Conservation (phyloP, 2,888 invertebrate genomes). For the Rhabditoides inermis region DNA sequence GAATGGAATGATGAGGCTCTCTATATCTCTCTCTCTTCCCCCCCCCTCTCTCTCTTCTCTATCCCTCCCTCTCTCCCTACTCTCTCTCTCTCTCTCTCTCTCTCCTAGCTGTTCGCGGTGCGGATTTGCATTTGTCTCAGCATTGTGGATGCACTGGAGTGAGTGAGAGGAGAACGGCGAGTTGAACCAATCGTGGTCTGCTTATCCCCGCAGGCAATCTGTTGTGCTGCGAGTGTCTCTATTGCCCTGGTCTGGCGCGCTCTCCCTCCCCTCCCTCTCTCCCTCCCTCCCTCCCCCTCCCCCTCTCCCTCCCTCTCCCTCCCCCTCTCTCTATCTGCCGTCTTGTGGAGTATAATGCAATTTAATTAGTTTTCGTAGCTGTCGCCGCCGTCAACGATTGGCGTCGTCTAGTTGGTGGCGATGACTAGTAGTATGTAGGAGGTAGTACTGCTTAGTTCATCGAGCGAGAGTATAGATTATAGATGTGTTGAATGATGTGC, state of each 20-base stretch:
- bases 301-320: conserved; percentile 1
- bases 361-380: too few relatives aligned
- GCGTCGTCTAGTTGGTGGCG: too few relatives aligned
- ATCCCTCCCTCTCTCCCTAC: background rate
- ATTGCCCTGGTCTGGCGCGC: background rate
- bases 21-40: background rate
- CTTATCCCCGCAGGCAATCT: background rate
- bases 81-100: conserved; percentile 1
- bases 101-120: conserved; percentile 2
- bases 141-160: too few relatives aligned
- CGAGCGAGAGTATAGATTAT: too few relatives aligned
- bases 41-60: background rate
- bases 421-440: too few relatives aligned
- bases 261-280: conserved; percentile 4
- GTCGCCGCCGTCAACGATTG: too few relatives aligned
- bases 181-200: background rate
- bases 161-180: conserved; percentile 1
- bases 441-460: too few relatives aligned
- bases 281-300: background rate
- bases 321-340: conserved; percentile 1
- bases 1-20: background rate
- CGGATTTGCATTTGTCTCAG: background rate
- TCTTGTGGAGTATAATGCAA: too few relatives aligned
- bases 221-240: background rate
- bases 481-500: too few relatives aligned